Base-by-base conservation (phyloP, 2,888 invertebrate genomes). In the Baronia brevicornis region DNA sequence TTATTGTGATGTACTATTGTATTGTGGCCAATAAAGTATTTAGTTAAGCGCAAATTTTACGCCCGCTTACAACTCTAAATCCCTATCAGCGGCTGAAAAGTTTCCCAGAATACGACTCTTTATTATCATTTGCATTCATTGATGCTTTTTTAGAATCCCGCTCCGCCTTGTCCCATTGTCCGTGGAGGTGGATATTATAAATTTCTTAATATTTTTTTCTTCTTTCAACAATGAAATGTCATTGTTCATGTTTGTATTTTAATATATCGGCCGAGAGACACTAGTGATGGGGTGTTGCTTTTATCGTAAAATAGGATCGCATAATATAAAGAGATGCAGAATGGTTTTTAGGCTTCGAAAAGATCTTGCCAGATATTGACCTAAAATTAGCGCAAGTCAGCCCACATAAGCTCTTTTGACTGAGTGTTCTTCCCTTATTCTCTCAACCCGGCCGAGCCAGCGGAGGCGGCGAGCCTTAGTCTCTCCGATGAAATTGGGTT, bases 221-320 rank as follows among this genome's bases (percentile, higher is more conserved):
- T 62, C 68, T 68, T 61, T 61, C 61, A 66, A 77, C 77, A 79
- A 77, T 65, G 61, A 64, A 62, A 60, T 63, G 61, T 67, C 66
- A 72, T 75, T 80, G 77, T 80, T 62, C 61, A 61, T 64, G 63
- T 79, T 77, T 75, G 75, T 79, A 79, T 78, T 80, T 77, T 79
- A 79, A 82, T 78, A 74, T 54, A 36, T 67, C 56, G 48, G 46
- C 52, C 57, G 55, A 62, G 64, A 72, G 8, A 13, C 5, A 11
- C 26, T 30, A 36, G 36, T 12, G 36, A 27, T 27, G 36, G 7
- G 18, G 18, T 20, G 4, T 10, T 11, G 1, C 5, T n/a, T n/a
- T n/a, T n/a, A n/a, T n/a, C n/a, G n/a, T n/a, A n/a, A n/a, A n/a
- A n/a, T n/a, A n/a, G n/a, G n/a, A n/a, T n/a, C n/a, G n/a, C n/a